These are phyloP conservation scores for Pseudochaenichthys georgianus DNA, from an alignment of 2,797 vertebrate species.

Conservation along the genomic window DNA sequence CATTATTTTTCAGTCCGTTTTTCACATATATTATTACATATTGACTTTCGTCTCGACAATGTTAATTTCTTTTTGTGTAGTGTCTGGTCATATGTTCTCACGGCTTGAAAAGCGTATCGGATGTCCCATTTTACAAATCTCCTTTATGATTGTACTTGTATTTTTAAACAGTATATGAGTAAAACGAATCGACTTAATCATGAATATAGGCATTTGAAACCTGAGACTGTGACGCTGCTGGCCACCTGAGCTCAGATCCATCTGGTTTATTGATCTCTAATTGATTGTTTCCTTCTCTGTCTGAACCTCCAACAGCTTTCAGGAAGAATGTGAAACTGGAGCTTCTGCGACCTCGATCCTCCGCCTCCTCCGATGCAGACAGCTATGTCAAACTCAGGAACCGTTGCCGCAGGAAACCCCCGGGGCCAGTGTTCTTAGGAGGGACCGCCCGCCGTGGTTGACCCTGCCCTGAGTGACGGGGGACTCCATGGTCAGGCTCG, in stretches of 20 bases:
- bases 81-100: too few species aligned
- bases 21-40: too few species aligned
- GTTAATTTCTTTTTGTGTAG: too few species aligned
- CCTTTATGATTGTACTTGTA: too few species aligned
- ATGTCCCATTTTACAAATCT: too few species aligned
- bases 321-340: conserved; percentile 56
- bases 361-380: conserved; percentile 7
- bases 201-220: background rate
- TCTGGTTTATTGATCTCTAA: conserved; percentile 13
- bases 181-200: background rate
- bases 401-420: conserved; percentile 29
- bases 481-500: conserved; percentile 51
- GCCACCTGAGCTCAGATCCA: background rate
- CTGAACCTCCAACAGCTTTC: conserved; percentile 52
- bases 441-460: conserved; percentile 18
- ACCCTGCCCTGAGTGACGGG: conserved; percentile 21
- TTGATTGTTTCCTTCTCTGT: conserved; percentile 21
- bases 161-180: too few species aligned
- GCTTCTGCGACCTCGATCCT: conserved; percentile 27
- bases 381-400: conserved; percentile 40
- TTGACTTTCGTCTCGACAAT: too few species aligned
- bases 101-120: too few species aligned
- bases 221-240: too few species aligned
- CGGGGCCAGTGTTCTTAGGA: conserved; percentile 30
- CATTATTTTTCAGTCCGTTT: too few species aligned